phyloP scores from a whole-genome alignment of 1,140 invertebrate genomes.

The Rhagoletis zephyria region DNA sequence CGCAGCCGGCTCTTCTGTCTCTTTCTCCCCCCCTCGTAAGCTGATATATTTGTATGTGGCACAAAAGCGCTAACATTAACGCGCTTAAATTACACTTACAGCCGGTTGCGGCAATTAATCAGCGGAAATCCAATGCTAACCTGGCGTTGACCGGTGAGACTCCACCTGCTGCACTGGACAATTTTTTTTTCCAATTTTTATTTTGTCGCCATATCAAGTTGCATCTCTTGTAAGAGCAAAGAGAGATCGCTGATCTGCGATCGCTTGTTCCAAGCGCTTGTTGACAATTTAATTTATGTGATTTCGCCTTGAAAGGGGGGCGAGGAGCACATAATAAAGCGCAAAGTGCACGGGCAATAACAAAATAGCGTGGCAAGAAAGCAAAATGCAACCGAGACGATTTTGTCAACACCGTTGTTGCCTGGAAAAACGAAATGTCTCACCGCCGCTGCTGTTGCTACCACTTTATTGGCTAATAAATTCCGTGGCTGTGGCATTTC shows the following conservation, averaged over 20 bases:
- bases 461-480: conserved; percentile 49
- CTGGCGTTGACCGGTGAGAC: background rate
- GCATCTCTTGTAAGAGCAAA: background rate
- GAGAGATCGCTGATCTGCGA: background rate
- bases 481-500: conserved; percentile 44
- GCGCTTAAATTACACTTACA: background rate
- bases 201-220: conserved; percentile 1
- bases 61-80: background rate
- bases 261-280: conserved; percentile 27
- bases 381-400: background rate
- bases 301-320: background rate
- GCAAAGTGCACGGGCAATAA: background rate
- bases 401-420: conserved; percentile 26
- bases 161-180: conserved; percentile 16
- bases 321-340: background rate
- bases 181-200: background rate
- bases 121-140: conserved; percentile 29
- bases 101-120: conserved; percentile 19
- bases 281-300: conserved; percentile 53
- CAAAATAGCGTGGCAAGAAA: background rate
- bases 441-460: conserved; percentile 28
- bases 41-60: background rate
- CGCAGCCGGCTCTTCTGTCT: background rate
- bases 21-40: background rate
- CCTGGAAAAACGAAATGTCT: conserved; percentile 30